Evolutionary conservation across 2,113 vertebrate genomes (phyloP), one percentile per base, ranked within the genome.

Genomic region (Riparia riparia): DNA sequence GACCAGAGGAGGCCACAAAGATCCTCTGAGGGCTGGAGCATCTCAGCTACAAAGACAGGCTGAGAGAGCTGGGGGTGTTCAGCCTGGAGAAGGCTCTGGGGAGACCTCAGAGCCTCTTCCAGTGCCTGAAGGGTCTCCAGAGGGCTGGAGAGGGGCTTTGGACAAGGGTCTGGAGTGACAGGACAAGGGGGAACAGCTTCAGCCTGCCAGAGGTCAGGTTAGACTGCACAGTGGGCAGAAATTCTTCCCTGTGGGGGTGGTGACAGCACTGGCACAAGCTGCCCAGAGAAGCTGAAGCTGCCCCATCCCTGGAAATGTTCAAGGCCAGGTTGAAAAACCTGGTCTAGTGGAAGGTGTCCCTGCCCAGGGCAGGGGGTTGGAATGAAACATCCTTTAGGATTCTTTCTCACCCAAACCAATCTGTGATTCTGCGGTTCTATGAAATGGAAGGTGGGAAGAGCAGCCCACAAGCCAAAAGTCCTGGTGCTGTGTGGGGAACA

Each of bases 241-340:
- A 65, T 73, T 22, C 31, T 51, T 28, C 26, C 37, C 44, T 65
- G 7, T 32, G 21, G 65, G 21, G 37, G 6, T 15, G 68, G 9
- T 1, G 17, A 42, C 37, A 17, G 25, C n/a, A 14, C 14, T 24
- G 54, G n/a, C 34, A 44, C 14, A 37, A 31, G 17, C 0, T 64
- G 11, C 9, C 3, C 29, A 42, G 57, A 50, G 66, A 50, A 80
- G 17, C 50, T 88, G 58, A 37, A 66, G 25, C 42, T 88, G 50
- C 34, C 0, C 31, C 58, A 28, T 13, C 26, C 14, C 25, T 65
- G 50, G 9, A 44, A 42, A 5, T 10, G 37, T 44, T 4, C 37
- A 26, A 37, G 44, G 34, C 13, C 50, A 42, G 24, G 25, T 5
- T 34, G 57, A 8, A 71, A 15, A 39, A 17, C 10, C 37, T 51